Conservation (phyloP, 2,888 invertebrate genomes). For the Harpalus rufipes region DNA sequence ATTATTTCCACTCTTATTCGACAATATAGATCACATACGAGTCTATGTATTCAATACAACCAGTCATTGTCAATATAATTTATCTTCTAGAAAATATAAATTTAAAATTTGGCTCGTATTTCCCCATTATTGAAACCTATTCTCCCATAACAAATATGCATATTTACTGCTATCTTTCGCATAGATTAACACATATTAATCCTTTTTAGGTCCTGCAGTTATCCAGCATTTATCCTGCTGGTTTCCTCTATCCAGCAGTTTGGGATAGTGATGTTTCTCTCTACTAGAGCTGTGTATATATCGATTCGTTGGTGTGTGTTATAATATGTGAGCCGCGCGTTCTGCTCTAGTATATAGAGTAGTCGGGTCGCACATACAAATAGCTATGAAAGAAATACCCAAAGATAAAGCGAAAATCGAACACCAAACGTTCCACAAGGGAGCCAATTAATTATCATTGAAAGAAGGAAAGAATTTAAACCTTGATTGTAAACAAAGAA, state of each 20-base stretch:
- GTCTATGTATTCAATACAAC: neutral
- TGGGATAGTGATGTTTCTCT: neutral
- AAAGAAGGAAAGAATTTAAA: constrained; percentile 22
- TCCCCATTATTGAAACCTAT: neutral
- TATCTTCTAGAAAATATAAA: neutral
- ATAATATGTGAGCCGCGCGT: constrained; percentile 29
- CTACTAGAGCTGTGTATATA: constrained; percentile 3
- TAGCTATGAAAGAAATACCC: constrained; percentile 63
- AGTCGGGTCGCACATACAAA: constrained; percentile 61
- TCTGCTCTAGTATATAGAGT: constrained; percentile 49
- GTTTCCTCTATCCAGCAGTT: neutral
- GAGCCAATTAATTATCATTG: constrained; percentile 51
- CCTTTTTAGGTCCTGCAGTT: neutral
- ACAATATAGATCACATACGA: neutral
- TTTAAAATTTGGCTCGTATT: constrained; percentile 3
- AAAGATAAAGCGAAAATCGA: constrained; percentile 65
- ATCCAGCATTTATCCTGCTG: neutral
- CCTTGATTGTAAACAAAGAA: neutral
- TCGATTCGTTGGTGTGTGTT: constrained; percentile 30
- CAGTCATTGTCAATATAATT: neutral
- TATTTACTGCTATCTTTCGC: neutral
- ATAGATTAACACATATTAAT: neutral
- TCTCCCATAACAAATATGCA: neutral
- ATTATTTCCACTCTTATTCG: too few relatives aligned
- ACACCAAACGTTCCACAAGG: constrained; percentile 31